phyloP scores from a whole-genome alignment of 2,888 invertebrate genomes.

The Agrochola macilenta region DNA sequence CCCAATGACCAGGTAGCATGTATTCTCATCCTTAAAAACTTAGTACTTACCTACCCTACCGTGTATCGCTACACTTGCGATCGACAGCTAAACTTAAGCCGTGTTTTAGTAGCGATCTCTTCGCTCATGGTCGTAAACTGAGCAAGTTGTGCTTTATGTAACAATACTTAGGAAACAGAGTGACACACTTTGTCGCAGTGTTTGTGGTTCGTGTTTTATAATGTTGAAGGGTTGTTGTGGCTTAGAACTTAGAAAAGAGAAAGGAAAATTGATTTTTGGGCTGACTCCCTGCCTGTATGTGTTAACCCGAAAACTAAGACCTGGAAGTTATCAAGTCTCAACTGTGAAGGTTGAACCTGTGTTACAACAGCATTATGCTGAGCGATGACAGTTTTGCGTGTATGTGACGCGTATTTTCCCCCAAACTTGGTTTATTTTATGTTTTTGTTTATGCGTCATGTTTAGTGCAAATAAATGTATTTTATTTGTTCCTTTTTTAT shows the following conservation, averaged over 20 bases:
- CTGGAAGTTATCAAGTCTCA: neutral
- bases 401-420: neutral
- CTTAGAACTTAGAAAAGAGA: neutral
- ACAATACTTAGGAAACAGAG: conserved; percentile 47
- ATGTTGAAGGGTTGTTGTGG: neutral
- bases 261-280: neutral
- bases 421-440: neutral
- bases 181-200: conserved; percentile 36
- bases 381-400: neutral
- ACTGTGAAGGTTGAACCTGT: neutral
- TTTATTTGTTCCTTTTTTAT: neutral
- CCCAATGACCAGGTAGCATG: conserved; percentile 11
- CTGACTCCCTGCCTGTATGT: neutral
- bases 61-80: conserved; percentile 38
- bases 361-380: neutral
- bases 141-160: conserved; percentile 37
- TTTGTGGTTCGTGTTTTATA: conserved; percentile 24
- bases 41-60: conserved; percentile 1
- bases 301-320: neutral
- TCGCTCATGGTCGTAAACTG: conserved; percentile 41
- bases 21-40: conserved; percentile 20
- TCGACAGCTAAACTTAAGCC: conserved; percentile 43
- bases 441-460: no score
- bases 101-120: conserved; percentile 48
- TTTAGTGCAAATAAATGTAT: neutral